Evolutionary conservation across 2,888 invertebrate species (phyloP).

Genomic region (Linnaemya tessellans): DNA sequence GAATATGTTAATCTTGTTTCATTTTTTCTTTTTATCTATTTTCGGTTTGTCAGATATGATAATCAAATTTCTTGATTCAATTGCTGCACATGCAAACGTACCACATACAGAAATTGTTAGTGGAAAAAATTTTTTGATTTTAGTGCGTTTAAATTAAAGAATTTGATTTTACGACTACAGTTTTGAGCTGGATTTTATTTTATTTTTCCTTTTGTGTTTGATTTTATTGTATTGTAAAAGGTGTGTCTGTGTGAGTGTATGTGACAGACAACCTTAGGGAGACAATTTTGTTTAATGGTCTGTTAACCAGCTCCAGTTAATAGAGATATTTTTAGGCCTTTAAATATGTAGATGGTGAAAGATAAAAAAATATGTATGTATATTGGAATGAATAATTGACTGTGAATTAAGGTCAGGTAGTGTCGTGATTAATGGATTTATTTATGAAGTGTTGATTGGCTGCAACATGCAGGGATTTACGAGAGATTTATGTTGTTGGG

Average conservation of each 20-base stretch:
- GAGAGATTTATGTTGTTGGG: neutral
- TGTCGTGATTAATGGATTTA: neutral
- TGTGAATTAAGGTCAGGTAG: neutral
- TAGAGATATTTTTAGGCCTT: slow-evolving; percentile 2
- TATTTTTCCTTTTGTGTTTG: neutral
- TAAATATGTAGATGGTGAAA: neutral
- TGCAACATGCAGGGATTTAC: neutral
- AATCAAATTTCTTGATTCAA: slow-evolving; percentile 61
- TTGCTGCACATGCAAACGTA: slow-evolving; percentile 44
- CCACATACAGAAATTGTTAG: slow-evolving; percentile 28
- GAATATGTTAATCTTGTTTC: slow-evolving; percentile 69
- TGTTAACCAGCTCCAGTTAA: neutral
- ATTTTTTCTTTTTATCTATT: slow-evolving; percentile 46
- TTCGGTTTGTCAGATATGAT: slow-evolving; percentile 62
- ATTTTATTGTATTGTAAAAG: neutral
- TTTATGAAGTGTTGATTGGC: slow-evolving; percentile 3
- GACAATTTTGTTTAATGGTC: neutral
- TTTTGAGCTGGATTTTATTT: neutral
- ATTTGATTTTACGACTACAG: slow-evolving; percentile 40
- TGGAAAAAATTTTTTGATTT: slow-evolving; percentile 32
- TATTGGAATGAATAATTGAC: neutral
- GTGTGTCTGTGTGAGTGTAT: neutral
- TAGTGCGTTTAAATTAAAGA: slow-evolving; percentile 45
- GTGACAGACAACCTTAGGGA: slow-evolving; percentile 1
- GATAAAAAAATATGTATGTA: neutral